These are phyloP conservation scores for Cetonia aurata DNA, from an alignment of 2,888 invertebrate species.

Conservation along the genomic window DNA sequence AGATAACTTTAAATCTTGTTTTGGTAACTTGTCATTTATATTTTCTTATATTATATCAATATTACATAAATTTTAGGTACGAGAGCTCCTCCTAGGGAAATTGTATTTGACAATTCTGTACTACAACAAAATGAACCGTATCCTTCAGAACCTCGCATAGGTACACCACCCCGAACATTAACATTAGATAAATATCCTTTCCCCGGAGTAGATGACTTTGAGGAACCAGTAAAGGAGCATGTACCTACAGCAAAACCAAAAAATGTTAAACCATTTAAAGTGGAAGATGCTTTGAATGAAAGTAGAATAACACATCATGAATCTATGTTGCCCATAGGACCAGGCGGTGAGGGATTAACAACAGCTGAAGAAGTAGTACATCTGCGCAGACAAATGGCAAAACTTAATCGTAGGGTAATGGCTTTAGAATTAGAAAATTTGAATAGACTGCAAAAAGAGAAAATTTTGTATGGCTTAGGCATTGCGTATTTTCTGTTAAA, in stretches of 20 bases:
- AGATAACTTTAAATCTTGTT: slow-evolving; percentile 43
- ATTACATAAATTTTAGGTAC: slow-evolving; percentile 70
- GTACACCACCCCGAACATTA: slow-evolving; percentile 90
- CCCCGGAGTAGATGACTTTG: slow-evolving; percentile 74
- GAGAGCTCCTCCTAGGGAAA: slow-evolving; percentile 88
- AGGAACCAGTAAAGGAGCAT: slow-evolving; percentile 62
- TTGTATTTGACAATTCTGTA: slow-evolving; percentile 86
- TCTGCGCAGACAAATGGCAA: slow-evolving; percentile 87
- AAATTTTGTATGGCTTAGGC: slow-evolving; percentile 86
- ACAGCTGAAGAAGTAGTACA: slow-evolving; percentile 85
- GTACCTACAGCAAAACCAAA: slow-evolving; percentile 57
- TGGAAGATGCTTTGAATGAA: slow-evolving; percentile 58
- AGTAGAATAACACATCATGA: slow-evolving; percentile 55
- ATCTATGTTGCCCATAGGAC: slow-evolving; percentile 59
- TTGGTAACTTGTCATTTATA: slow-evolving; percentile 3
- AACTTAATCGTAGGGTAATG: slow-evolving; percentile 88
- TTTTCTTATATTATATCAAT: slow-evolving; percentile 2
- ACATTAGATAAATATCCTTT: slow-evolving; percentile 89
- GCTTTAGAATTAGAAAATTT: slow-evolving; percentile 88
- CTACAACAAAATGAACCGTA: slow-evolving; percentile 76
- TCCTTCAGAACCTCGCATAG: slow-evolving; percentile 81
- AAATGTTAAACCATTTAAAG: slow-evolving; percentile 55
- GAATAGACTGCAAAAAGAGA: slow-evolving; percentile 87
- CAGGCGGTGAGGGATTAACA: slow-evolving; percentile 74
- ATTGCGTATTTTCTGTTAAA: slow-evolving; percentile 89